Conservation (phyloP, 2,113 vertebrate species). For the Lonchura striata region DNA sequence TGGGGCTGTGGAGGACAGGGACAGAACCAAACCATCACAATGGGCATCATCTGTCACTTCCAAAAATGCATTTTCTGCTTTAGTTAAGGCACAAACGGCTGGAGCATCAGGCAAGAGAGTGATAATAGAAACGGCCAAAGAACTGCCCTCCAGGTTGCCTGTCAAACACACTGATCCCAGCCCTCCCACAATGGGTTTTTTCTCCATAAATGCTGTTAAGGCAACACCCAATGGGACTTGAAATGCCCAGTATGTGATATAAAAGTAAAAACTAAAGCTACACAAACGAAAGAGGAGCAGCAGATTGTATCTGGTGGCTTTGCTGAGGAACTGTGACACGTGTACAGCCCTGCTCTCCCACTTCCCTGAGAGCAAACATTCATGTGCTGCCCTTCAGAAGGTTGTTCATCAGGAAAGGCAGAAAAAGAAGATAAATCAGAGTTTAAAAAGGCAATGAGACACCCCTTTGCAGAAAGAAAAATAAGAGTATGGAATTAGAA, state of each 20-base stretch:
- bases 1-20: slow-evolving; percentile 73
- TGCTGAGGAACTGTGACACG: not conserved
- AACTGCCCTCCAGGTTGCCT: not conserved
- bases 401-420: not conserved
- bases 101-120: not conserved
- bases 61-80: not conserved
- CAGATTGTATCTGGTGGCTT: not conserved
- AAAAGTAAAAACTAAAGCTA: not conserved
- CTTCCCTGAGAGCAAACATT: not conserved
- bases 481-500: not conserved
- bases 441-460: not conserved
- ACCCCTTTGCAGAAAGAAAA: not conserved
- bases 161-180: not conserved
- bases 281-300: not conserved
- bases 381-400: not conserved
- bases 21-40: not conserved
- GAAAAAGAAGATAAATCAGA: not conserved
- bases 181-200: not conserved
- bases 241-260: not conserved
- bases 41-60: not conserved
- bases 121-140: not conserved
- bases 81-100: not conserved
- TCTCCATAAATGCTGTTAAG: not conserved
- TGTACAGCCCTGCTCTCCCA: accelerated
- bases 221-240: not conserved